Percentiles rank a stretch among this genome's conserved stretches.
Conservation (phyloP, 2,888 invertebrate genomes). For the Drosophila monieri region DNA sequence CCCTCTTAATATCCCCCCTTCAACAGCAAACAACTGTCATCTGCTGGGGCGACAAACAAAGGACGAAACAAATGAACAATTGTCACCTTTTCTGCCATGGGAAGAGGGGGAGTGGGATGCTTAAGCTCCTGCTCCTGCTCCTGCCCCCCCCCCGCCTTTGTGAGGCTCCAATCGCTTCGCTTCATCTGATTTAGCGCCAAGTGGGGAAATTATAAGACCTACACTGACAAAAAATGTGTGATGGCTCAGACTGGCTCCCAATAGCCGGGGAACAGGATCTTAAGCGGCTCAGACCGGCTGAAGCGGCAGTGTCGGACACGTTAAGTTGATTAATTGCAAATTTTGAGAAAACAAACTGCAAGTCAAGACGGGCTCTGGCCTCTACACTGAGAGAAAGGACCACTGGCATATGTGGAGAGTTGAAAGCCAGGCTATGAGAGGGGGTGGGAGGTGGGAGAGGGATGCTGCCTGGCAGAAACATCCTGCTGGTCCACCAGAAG, state of each 20-base stretch:
- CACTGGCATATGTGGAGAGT: not conserved
- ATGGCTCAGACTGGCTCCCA: not conserved
- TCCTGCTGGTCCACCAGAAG: constrained; percentile 1
- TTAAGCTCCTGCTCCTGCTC: not conserved
- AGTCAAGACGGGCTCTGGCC: not conserved
- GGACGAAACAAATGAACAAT: constrained; percentile 37
- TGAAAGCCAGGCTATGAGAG: constrained; percentile 4
- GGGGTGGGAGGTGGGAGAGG: not conserved
- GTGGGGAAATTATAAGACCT: constrained; percentile 10
- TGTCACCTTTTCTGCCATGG: constrained; percentile 27
- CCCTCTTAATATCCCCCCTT: constrained; percentile 12
- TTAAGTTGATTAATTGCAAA: constrained; percentile 48
- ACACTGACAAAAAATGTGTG: constrained; percentile 4
- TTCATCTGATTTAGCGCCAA: constrained; percentile 22
- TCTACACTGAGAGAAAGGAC: constrained; percentile 5
- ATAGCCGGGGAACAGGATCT: not conserved
- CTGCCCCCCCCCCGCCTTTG: not conserved
- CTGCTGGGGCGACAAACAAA: constrained; percentile 32
- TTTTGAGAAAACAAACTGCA: constrained; percentile 41
- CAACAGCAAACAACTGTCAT: constrained; percentile 14
- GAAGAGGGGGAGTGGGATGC: not conserved
- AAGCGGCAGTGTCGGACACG: not conserved
- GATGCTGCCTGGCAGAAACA: not conserved
- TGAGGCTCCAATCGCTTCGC: not conserved
- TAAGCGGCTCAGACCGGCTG: constrained; percentile 4